Conservation (phyloP, 2,888 invertebrate genomes). For the Lasioglossum zephyrum region DNA sequence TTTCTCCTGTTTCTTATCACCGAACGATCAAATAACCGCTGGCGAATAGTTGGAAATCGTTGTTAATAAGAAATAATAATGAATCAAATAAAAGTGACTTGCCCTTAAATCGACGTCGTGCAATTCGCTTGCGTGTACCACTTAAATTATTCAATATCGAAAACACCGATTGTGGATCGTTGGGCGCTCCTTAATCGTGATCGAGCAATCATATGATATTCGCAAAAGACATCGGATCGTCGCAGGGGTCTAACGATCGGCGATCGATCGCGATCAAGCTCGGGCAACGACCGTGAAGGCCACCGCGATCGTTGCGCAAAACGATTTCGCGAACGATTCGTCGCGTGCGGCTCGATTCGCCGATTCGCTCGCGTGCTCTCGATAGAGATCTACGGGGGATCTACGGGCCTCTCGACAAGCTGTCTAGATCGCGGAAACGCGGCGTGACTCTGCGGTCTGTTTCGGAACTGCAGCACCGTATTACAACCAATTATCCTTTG, state of each 20-base stretch:
- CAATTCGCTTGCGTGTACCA: not conserved
- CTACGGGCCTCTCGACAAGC: not conserved
- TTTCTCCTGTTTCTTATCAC: not conserved
- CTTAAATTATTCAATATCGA: not conserved
- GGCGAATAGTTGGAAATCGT: not conserved
- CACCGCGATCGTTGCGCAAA: constrained; percentile 26
- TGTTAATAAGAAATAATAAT: not conserved
- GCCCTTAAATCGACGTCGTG: not conserved
- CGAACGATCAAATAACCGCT: not conserved
- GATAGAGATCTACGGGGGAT: constrained; percentile 9
- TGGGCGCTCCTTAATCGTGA: constrained; percentile 1
- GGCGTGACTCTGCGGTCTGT: not conserved
- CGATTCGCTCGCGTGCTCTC: constrained; percentile 1
- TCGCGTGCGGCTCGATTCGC: not conserved
- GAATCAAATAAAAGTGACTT: not conserved
- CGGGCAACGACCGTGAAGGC: constrained; percentile 70
- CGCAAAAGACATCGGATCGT: not conserved
- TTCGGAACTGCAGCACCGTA: not conserved
- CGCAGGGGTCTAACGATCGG: not conserved
- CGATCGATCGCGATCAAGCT: constrained; percentile 26
- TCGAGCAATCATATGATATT: not conserved
- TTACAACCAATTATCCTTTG: not conserved
- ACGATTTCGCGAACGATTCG: constrained; percentile 32
- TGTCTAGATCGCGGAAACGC: not conserved
- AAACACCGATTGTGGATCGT: not conserved